Base-by-base conservation (phyloP, 2,113 vertebrate species). In the Theristicus caerulescens region DNA sequence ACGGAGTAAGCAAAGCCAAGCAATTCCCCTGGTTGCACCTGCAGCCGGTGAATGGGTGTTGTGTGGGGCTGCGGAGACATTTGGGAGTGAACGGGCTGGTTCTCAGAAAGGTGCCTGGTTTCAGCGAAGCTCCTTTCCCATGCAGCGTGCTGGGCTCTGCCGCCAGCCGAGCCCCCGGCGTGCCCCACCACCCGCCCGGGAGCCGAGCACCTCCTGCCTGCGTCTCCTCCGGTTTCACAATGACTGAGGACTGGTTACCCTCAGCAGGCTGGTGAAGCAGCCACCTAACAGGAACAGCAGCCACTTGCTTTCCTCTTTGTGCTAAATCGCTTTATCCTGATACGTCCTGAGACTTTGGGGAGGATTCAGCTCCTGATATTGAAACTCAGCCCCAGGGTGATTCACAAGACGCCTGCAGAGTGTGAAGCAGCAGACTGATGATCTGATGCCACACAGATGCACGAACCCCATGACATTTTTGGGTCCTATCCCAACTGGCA, bases 11-110 rank as follows among this genome's bases (percentile, higher is more conserved):
- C 25, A 34, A 15, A 74, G 93, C 32, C n/a, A 4, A 61, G 2
- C 29, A 1, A 1, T 3, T 13, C 52, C 24, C 29, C n/a, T 0
- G 0, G 9, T 6, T 4, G 3, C 38, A 16, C 25, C 34, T 1
- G 3, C 44, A 16, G 44, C 9, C 0, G 11, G 24, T 4, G 13
- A 38, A 8, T 1, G 26, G 14, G 19, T 40, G 27, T 10, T 31
- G 25, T 1, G 27, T 22, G 49, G 49, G 57, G 76, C 71, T 61
- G 51, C 7, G 7, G 59, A 27, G 59, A 25, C 6, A 1, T 9
- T 13, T 0, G 21, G 26, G 47, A 42, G 52, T 2, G 1, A 4
- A 8, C 3, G 15, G 31, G 67, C 31, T 5, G 31, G 9, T 42
- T 92, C 93, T 70, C 83, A 84, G 91, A 71, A 69, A 14, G 42